Evolutionary conservation across 2,113 vertebrate species (phyloP).

Genomic region (Amblyopsis rosae): DNA sequence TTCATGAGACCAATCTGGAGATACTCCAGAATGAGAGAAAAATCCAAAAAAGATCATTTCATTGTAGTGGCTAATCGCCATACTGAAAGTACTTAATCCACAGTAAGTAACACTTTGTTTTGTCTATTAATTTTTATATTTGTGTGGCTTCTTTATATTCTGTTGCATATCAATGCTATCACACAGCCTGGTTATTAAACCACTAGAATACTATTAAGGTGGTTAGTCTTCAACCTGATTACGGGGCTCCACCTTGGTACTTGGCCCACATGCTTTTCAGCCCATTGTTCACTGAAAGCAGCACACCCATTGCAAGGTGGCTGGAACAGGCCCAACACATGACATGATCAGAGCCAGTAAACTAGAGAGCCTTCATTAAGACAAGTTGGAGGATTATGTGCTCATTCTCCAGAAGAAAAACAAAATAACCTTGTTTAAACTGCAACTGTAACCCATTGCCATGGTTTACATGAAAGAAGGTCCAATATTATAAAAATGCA

Average conservation of each 20-base stretch:
- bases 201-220: background rate
- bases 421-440: background rate
- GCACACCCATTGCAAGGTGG: background rate
- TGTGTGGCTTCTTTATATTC: background rate
- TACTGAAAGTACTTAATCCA: background rate
- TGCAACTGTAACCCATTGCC: background rate
- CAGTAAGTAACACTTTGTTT: background rate
- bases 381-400: background rate
- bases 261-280: background rate
- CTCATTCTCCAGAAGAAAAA: background rate
- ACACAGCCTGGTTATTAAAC: background rate
- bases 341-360: background rate
- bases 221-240: background rate
- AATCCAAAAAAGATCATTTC: too few relatives aligned
- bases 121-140: background rate
- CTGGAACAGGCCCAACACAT: background rate
- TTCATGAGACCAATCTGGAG: too few relatives aligned
- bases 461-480: background rate
- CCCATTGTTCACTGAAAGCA: background rate
- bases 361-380: too few relatives aligned
- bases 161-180: background rate
- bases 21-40: too few relatives aligned
- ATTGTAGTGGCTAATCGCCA: too few relatives aligned
- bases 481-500: too few relatives aligned
- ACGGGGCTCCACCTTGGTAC: background rate